Base-by-base conservation (phyloP, 2,888 invertebrate genomes). In the Stenichneumon culpator region DNA sequence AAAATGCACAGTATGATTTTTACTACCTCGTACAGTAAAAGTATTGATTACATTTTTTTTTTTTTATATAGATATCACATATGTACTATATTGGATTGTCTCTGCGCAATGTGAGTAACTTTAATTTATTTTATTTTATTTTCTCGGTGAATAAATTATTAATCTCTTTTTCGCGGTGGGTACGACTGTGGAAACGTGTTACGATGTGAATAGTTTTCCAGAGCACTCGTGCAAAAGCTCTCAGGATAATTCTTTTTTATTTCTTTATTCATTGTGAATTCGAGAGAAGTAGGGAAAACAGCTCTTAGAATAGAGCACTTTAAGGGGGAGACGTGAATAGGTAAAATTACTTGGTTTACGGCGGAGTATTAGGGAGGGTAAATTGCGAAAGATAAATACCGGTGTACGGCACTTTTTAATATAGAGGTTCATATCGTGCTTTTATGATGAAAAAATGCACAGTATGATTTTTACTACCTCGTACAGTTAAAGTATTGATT, bases 221-320 rank as follows among this genome's bases (percentile, higher is more conserved):
- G 60, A 74, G 47, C 22, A 25, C 28, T 74, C 47, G 47, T 74
- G 63, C 19, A 14, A 57, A 57, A 14, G 9, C 57, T 57, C 25
- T 57, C 57, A 3, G 11, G 9, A 11, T 3, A 50, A 6, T 36
- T 50, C 0, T 19, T 52, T 19, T 52, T 52, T 19, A n/a, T 52
- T 32, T 39, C 14, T 52, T 70, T 22, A 50, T 14, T 50, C 63
- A 52, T 60, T 52, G 19, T 9, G n/a, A 11, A 70, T 63, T 36
- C 5, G 68, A 14, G 60, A 5, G 60, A 68, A 68, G 79, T 63
- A 19, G 63, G 16, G 39, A 83, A 78, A 79, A 73, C 22, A 68
- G 44, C 50, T 68, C 39, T 22, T 11, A 60, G 60, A 52, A 73
- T 79, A 25, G 36, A 4, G 22, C 63, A 63, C 70, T 70, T 79